phyloP scores from a whole-genome alignment of 2,888 invertebrate species.

The Nomada ferruginata region DNA sequence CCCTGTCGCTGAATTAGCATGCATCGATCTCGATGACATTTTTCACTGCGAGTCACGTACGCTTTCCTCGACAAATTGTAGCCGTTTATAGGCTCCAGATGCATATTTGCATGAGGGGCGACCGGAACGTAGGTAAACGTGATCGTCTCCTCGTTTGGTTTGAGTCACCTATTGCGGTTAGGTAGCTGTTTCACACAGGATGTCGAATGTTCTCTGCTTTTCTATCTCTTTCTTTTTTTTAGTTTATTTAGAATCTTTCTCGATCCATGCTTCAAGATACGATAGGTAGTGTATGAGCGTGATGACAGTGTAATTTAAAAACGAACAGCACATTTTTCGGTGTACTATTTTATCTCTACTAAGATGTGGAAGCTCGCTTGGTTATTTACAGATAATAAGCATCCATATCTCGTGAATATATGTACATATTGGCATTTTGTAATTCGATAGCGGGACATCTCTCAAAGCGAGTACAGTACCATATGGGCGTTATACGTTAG shows the following conservation, averaged over 20 bases:
- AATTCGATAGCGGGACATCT: not conserved
- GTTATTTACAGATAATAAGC: too few relatives aligned
- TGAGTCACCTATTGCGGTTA: not conserved
- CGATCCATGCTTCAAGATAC: too few relatives aligned
- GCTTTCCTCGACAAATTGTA: constrained; percentile 50
- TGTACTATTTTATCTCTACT: too few relatives aligned
- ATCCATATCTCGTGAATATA: not conserved
- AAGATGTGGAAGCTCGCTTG: too few relatives aligned
- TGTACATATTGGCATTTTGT: not conserved
- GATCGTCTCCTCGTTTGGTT: constrained; percentile 8
- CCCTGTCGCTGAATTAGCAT: constrained; percentile 54
- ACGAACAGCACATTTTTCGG: too few relatives aligned
- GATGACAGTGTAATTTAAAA: too few relatives aligned
- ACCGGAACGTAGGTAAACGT: not conserved
- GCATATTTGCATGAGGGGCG: constrained; percentile 56
- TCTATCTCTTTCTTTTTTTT: too few relatives aligned
- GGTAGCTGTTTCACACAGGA: not conserved
- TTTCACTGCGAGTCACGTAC: constrained; percentile 38
- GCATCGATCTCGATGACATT: constrained; percentile 40
- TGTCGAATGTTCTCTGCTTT: too few relatives aligned
- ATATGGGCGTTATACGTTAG: constrained; percentile 9
- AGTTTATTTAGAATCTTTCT: too few relatives aligned
- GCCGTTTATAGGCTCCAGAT: constrained; percentile 50
- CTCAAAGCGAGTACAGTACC: not conserved
- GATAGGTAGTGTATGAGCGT: too few relatives aligned